These are phyloP conservation scores for Cephus pygmeus DNA, from an alignment of 2,888 invertebrate species.

Conservation along the genomic window DNA sequence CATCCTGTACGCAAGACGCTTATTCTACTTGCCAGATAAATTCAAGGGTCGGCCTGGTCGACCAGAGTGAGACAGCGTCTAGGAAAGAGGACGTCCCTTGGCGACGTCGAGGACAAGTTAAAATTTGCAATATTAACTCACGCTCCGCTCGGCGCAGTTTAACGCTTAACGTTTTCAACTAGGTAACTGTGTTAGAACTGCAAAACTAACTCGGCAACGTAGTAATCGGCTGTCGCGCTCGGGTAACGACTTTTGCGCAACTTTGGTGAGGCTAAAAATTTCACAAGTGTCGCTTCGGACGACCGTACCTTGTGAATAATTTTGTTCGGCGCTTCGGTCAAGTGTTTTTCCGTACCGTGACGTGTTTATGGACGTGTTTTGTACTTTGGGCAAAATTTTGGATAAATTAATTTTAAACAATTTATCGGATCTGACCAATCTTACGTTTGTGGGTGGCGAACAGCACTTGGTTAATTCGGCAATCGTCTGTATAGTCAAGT, in stretches of 20 bases:
- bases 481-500: no score
- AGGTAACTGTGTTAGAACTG: slow-evolving; percentile 49
- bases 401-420: not conserved
- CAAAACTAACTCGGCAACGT: slow-evolving; percentile 47
- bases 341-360: not conserved
- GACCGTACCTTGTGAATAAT: not conserved
- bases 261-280: slow-evolving; percentile 36
- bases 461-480: no score
- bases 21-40: slow-evolving; percentile 10
- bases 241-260: slow-evolving; percentile 49
- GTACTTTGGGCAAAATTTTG: not conserved
- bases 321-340: not conserved
- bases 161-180: slow-evolving; percentile 18
- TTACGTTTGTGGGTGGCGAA: not conserved
- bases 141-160: slow-evolving; percentile 30
- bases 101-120: slow-evolving; percentile 18
- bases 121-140: slow-evolving; percentile 19
- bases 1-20: not conserved
- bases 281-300: slow-evolving; percentile 29
- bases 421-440: not conserved
- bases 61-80: not conserved
- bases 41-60: not conserved
- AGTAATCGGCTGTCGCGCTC: slow-evolving; percentile 49
- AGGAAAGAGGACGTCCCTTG: not conserved
- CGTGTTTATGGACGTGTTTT: not conserved